Base-by-base conservation (phyloP, 2,113 vertebrate genomes). In the Scalopus aquaticus region DNA sequence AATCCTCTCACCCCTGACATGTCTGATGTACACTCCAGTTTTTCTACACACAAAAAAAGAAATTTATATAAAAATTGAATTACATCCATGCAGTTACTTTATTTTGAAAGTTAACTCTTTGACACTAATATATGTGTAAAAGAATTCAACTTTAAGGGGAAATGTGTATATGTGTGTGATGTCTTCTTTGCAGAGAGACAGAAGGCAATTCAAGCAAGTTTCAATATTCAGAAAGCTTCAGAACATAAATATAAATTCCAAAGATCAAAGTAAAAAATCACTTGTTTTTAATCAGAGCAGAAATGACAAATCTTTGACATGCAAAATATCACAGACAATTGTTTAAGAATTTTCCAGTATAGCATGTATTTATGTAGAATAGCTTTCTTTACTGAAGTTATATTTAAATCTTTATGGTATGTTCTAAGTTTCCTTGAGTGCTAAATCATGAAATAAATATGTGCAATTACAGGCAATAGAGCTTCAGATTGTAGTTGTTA, bases 361-460 rank as follows among this genome's bases (percentile, higher is more conserved):
- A 22, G 6, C 51, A 15, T 81, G 39, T 84, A 84, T 92, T 93
- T 91, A 91, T 69, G 95, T 82, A 89, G 54, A 95, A 64, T 65
- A 72, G 42, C 64, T 79, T 92, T 56, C 67, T 82, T 70, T 79
- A 37, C 58, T 79, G 30, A 90, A 92, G 44, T 72, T 80, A 65
- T 49, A 88, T 83, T 92, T 90, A 84, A 88, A 92, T 69, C 32
- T 82, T 69, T 72, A 79, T 79, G 15, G 12, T 69, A 62, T 64
- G 20, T 37, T 93, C 77, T 74, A 28, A 58, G 8, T 87, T 88
- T 60, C 20, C 49, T 93, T 72, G 72, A 26, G 39, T 65, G n/a
- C 54, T 92, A 85, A 90, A 67, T 62, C 76, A 60, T 60, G 30
- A 92, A 73, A 96, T 84, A 92, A 96, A 62, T 87, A 67, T 44